Evolutionary conservation across 2,113 vertebrate species (phyloP).

Genomic region (Sorex araneus): DNA sequence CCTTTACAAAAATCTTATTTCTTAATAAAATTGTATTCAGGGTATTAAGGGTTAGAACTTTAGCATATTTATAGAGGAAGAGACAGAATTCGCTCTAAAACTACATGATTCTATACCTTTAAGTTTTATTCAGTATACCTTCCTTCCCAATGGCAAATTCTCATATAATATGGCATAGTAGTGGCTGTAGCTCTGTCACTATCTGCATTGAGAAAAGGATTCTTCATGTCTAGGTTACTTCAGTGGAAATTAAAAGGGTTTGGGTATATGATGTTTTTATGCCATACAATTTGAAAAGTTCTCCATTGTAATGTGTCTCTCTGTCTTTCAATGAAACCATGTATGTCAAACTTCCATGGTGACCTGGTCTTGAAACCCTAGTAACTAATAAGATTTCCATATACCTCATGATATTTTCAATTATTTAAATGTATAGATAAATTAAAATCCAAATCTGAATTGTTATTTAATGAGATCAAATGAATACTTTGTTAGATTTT

Average conservation of each 20-base stretch:
- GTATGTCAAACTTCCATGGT: not conserved
- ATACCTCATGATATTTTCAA: not conserved
- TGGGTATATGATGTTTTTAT: not conserved
- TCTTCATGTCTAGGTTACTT: not conserved
- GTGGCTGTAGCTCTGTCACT: not conserved
- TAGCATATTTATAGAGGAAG: not conserved
- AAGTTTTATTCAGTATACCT: not conserved
- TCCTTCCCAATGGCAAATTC: not conserved
- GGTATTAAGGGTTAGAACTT: not conserved
- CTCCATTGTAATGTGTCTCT: not conserved
- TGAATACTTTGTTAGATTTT: slow-evolving; percentile 44
- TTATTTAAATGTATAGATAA: not conserved
- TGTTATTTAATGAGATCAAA: not conserved
- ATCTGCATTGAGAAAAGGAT: not conserved
- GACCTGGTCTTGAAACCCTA: not conserved
- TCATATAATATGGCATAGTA: not conserved
- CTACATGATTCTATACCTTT: not conserved
- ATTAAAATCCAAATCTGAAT: slow-evolving; percentile 16
- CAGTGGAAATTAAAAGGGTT: slow-evolving; percentile 25
- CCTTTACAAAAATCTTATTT: not conserved
- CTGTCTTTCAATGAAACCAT: not conserved
- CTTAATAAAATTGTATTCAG: not conserved
- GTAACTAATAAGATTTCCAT: slow-evolving; percentile 28
- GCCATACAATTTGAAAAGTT: not conserved
- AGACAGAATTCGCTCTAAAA: not conserved